A percentile compares a stretch with the other conserved stretches of the same genome.
phyloP scores from a whole-genome alignment of 2,113 vertebrate species.

The Rhea pennata region DNA sequence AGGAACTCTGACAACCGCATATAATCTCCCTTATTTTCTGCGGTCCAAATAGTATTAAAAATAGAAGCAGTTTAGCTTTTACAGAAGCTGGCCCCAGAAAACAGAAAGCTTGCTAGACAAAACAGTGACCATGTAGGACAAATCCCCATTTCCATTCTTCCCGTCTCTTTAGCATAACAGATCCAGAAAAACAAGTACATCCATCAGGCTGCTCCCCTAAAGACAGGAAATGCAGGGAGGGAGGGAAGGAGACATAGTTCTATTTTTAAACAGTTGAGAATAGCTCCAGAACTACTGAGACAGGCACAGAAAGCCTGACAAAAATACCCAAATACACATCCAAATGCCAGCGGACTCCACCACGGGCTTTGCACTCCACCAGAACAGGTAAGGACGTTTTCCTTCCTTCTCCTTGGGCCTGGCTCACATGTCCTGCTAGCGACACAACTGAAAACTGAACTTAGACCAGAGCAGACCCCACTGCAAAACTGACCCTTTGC shows the following conservation, averaged over 20 bases:
- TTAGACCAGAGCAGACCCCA: background rate
- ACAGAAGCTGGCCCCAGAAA: background rate
- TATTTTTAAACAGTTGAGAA: slow-evolving; percentile 31
- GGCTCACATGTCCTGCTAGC: background rate
- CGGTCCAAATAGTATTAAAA: slow-evolving; percentile 23
- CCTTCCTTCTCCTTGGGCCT: background rate
- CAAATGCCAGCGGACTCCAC: background rate
- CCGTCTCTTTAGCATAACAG: background rate
- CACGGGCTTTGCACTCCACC: fast-evolving
- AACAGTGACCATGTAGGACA: background rate
- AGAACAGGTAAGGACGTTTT: background rate
- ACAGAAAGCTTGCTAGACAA: slow-evolving; percentile 23
- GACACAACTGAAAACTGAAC: background rate
- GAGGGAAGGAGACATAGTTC: background rate
- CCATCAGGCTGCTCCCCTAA: background rate
- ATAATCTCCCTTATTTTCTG: background rate
- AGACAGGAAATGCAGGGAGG: background rate
- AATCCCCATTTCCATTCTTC: background rate
- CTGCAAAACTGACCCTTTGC: background rate
- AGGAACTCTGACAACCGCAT: slow-evolving; percentile 20
- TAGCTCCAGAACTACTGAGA: slow-evolving; percentile 44
- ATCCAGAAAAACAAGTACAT: slow-evolving; percentile 12
- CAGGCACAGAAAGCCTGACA: background rate
- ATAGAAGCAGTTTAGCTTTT: slow-evolving; percentile 20
- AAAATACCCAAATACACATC: background rate